Conservation (phyloP, 2,888 invertebrate species). For the Odontothrips loti region DNA sequence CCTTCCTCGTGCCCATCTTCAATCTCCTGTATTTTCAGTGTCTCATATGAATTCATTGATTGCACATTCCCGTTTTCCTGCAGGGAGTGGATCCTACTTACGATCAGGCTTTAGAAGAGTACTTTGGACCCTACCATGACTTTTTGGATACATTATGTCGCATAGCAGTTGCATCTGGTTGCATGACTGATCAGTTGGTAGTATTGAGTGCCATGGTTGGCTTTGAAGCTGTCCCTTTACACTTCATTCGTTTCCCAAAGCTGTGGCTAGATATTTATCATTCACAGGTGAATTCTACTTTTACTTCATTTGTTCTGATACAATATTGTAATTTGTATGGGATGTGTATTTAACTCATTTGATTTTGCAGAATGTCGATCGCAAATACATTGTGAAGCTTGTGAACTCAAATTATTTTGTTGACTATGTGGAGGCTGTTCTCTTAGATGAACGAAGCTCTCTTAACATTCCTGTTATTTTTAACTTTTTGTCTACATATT, state of each 20-base stretch:
- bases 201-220: constrained; percentile 85
- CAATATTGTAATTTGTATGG: neutral
- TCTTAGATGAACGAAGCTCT: constrained; percentile 81
- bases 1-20: too few species aligned
- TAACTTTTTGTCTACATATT: constrained; percentile 82
- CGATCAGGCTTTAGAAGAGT: constrained; percentile 68
- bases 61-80: constrained; percentile 29
- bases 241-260: constrained; percentile 84
- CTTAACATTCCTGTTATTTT: constrained; percentile 79
- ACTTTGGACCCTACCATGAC: constrained; percentile 83
- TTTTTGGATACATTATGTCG: constrained; percentile 83
- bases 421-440: constrained; percentile 85
- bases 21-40: too few species aligned
- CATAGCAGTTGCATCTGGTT: constrained; percentile 82
- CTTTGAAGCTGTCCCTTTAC: constrained; percentile 81
- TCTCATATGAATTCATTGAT: too few species aligned
- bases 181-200: constrained; percentile 79
- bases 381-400: constrained; percentile 75
- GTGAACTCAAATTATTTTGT: constrained; percentile 77
- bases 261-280: constrained; percentile 87
- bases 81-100: constrained; percentile 72
- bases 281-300: constrained; percentile 44
- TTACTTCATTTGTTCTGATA: constrained; percentile 35
- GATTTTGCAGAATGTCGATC: constrained; percentile 62
- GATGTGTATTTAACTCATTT: constrained; percentile 20